Evolutionary conservation across 2,888 invertebrate genomes (phyloP).

Genomic region (Volucella inflata): DNA sequence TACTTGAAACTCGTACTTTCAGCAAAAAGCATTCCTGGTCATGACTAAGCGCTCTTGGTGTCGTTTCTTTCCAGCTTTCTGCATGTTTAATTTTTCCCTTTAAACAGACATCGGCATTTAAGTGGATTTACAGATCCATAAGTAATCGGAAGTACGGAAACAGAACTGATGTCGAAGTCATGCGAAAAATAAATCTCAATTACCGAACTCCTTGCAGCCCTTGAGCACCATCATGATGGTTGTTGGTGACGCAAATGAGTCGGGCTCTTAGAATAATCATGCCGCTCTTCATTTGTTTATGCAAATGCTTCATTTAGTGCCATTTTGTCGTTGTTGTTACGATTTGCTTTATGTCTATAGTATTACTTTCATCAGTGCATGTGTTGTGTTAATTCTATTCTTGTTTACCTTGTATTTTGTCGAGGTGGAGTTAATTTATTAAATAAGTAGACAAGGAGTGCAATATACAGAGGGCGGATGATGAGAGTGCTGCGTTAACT

Average conservation of each 20-base stretch:
- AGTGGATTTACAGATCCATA: conserved; percentile 49
- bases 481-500: conserved; percentile 14
- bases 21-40: conserved; percentile 16
- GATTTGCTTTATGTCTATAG: background rate
- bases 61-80: conserved; percentile 1
- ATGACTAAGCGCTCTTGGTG: conserved; percentile 36
- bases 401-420: conserved; percentile 72
- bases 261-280: conserved; percentile 41
- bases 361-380: conserved; percentile 6
- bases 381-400: conserved; percentile 40
- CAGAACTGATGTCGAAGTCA: conserved; percentile 1
- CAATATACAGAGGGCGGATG: background rate
- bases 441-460: conserved; percentile 62
- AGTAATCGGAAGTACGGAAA: conserved; percentile 12
- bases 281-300: conserved; percentile 59
- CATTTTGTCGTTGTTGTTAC: conserved; percentile 33
- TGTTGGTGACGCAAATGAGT: conserved; percentile 66
- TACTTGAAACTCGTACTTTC: background rate
- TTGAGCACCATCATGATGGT: conserved; percentile 43
- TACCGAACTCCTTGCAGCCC: conserved; percentile 18
- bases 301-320: conserved; percentile 54
- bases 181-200: conserved; percentile 39
- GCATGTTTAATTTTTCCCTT: conserved; percentile 37
- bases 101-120: background rate
- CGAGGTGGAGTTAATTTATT: conserved; percentile 73